Conservation (phyloP, 2,888 invertebrate genomes). For the Lamellibrachia columna region DNA sequence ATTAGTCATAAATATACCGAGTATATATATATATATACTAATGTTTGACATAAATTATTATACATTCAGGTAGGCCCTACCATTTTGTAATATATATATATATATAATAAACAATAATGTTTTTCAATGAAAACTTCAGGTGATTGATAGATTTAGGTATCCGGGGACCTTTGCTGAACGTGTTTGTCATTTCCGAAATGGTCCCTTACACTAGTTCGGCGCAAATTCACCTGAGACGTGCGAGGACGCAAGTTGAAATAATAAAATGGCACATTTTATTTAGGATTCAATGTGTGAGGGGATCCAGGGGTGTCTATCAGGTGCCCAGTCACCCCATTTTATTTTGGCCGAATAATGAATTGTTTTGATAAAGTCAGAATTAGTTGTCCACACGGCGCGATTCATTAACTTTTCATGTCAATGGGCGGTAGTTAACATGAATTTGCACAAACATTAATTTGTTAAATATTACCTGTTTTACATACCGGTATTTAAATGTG, state of each 20-base stretch:
- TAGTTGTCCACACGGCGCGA: too few species aligned
- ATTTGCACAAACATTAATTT: too few species aligned
- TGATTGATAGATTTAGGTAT: background rate
- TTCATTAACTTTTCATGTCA: too few species aligned
- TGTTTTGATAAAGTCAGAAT: too few species aligned
- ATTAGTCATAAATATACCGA: too few species aligned
- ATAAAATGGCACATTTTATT: background rate
- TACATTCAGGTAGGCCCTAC: background rate
- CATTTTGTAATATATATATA: background rate
- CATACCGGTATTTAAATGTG: too few species aligned
- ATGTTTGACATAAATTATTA: background rate
- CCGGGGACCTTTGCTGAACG: background rate
- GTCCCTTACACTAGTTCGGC: background rate
- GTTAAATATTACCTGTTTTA: too few species aligned
- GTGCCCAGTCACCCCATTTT: background rate
- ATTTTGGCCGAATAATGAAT: too few species aligned
- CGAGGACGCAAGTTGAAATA: background rate
- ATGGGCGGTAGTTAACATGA: too few species aligned
- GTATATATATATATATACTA: too few species aligned
- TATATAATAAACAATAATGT: background rate
- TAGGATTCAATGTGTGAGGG: background rate
- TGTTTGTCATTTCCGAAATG: background rate
- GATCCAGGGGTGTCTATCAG: background rate
- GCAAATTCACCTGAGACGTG: background rate
- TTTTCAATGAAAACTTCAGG: background rate